Conservation (phyloP, 2,888 invertebrate genomes). For the Coenonympha glycerion region DNA sequence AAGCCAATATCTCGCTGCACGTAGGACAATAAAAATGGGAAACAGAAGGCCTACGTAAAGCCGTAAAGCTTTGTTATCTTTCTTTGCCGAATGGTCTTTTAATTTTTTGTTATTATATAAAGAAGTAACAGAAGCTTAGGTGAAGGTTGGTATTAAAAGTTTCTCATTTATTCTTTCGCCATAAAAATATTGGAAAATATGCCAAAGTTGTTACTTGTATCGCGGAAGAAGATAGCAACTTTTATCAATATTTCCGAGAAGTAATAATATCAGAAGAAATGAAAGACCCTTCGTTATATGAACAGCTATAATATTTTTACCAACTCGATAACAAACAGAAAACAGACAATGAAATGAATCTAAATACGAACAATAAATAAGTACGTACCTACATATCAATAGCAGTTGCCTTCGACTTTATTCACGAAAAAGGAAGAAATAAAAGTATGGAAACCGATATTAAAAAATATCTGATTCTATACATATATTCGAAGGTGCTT, state of each 20-base stretch:
- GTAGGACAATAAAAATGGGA: no score
- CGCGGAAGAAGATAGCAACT: background rate
- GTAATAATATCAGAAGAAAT: constrained; percentile 6
- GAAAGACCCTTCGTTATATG: background rate
- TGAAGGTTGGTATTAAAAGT: constrained; percentile 4
- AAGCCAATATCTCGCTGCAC: no score
- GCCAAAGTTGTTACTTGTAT: constrained; percentile 5
- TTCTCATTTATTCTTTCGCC: background rate
- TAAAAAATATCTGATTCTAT: no score
- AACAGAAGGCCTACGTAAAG: no score
- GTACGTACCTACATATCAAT: background rate
- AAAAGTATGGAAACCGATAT: no score
- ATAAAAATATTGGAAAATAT: background rate
- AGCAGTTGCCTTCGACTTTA: background rate
- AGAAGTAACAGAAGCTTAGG: background rate
- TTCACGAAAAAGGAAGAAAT: no score
- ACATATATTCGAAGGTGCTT: no score
- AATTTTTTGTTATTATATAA: background rate
- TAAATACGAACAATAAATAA: background rate
- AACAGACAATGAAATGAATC: background rate
- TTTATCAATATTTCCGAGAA: background rate
- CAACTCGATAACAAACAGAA: constrained; percentile 4
- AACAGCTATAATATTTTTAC: constrained; percentile 8
- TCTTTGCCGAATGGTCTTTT: constrained; percentile 67
- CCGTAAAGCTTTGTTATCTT: no score